Evolutionary conservation across 2,888 invertebrate species (phyloP).

Genomic region (Ptychoptera albimana): DNA sequence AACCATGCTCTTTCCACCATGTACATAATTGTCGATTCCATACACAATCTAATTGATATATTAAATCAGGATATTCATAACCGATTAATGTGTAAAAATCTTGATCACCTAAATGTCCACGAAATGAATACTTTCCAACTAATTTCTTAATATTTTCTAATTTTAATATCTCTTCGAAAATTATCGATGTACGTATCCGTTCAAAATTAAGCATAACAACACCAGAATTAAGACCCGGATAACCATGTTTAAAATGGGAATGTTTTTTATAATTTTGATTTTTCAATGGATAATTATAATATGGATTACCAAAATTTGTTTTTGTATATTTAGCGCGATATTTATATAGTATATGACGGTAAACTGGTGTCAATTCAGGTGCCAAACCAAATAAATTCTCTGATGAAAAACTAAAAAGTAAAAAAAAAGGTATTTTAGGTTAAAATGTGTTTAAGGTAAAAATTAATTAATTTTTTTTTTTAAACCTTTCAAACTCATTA

Average conservation of each 20-base stretch:
- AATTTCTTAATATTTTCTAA: constrained; percentile 36
- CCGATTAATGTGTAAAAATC: constrained; percentile 62
- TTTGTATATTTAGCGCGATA: constrained; percentile 47
- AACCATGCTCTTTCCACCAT: constrained; percentile 67
- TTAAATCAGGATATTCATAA: constrained; percentile 50
- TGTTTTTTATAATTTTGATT: constrained; percentile 3
- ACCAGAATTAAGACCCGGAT: constrained; percentile 69
- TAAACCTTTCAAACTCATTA: constrained; percentile 42
- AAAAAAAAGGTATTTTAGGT: constrained; percentile 9
- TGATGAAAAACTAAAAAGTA: constrained; percentile 34
- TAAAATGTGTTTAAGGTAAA: constrained; percentile 1
- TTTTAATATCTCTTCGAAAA: constrained; percentile 40
- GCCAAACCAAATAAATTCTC: constrained; percentile 53
- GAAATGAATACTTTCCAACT: constrained; percentile 44
- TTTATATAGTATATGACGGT: constrained; percentile 52
- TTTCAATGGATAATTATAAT: constrained; percentile 13
- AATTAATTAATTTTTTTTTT: not conserved
- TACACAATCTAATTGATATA: constrained; percentile 55
- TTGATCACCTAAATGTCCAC: constrained; percentile 68
- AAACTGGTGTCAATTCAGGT: constrained; percentile 62
- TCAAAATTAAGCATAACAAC: constrained; percentile 55
- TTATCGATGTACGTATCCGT: constrained; percentile 42
- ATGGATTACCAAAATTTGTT: constrained; percentile 39
- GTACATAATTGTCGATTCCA: constrained; percentile 71
- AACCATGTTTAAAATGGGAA: constrained; percentile 30